Base-by-base conservation (phyloP, 2,797 vertebrate genomes). In the Australoheros facetus region DNA sequence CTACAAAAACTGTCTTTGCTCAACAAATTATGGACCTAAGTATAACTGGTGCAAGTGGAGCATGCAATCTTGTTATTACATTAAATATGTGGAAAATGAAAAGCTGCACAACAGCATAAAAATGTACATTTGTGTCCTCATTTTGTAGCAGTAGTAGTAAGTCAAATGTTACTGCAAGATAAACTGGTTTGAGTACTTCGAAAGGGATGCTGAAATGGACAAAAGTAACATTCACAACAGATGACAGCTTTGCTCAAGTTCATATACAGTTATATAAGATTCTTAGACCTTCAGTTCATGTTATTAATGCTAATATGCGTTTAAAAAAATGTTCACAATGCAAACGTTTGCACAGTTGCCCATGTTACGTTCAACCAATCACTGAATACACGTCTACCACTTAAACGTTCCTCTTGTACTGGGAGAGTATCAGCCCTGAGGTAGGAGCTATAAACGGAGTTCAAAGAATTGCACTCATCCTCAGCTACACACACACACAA, bases 81-180 rank as follows among this genome's bases (percentile, higher is more conserved):
- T 28, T 28, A 66, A 28, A 66, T 17, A 64, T 66, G 39, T 48
- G 62, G 37, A 19, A 66, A 53, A 66, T 48, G 14, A 16, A 66
- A 45, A 48, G 10, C 23, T 48, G 45, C 0, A 1, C 23, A 0
- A 48, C 39, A 66, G 5, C 23, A 17, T 45, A 45, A 19, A 0
- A 10, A 28, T 14, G 14, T 48, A 14, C 60, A 17, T 28, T 45
- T 45, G 39, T 66, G 39, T 66, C 16, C 21, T 48, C 26, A 28
- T 12, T 6, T 64, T 64, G 21, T 1, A 0, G 37, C 37, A 45
- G 21, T 26, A 2, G 2, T 26, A 19, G 16, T 51, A 8, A 48
- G 62, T 48, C 9, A 66, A 48, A 28, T 48, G 9, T 12, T 48
- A 48, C 62, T 2, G 23, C 37, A 66, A 48, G 7, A 45, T 42